Percentiles rank a stretch among this genome's conserved stretches.
Conservation (phyloP, 2,888 invertebrate genomes). For the Drosophila gaucha region DNA sequence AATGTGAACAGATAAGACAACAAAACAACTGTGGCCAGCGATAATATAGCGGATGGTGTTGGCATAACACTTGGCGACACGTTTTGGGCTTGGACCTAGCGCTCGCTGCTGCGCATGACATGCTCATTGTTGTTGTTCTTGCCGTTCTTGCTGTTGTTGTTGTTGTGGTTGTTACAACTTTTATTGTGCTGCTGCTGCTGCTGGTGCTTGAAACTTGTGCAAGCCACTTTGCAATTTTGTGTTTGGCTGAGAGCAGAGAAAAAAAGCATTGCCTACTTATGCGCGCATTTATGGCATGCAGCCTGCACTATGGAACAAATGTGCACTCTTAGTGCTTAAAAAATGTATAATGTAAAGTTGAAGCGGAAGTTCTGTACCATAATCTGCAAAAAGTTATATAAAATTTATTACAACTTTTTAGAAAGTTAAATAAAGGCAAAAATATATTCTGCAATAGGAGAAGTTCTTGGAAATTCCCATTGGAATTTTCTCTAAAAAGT, state of each 20-base stretch:
- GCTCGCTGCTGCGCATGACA: conserved; percentile 68
- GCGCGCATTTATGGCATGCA: conserved; percentile 30
- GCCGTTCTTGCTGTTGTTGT: conserved; percentile 19
- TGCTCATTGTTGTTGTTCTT: conserved; percentile 29
- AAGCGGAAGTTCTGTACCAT: conserved; percentile 2
- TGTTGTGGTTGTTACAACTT: conserved; percentile 22
- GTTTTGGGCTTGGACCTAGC: conserved; percentile 66
- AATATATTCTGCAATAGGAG: no score
- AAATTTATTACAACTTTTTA: not conserved
- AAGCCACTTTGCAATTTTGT: conserved; percentile 41
- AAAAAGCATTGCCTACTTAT: conserved; percentile 52
- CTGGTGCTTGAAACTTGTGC: conserved; percentile 35
- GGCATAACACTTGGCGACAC: conserved; percentile 72
- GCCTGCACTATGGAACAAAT: conserved; percentile 7
- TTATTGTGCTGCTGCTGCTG: conserved; percentile 25
- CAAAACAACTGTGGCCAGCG: conserved; percentile 72
- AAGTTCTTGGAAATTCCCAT: not conserved
- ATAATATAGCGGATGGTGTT: conserved; percentile 67
- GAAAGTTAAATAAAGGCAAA: no score
- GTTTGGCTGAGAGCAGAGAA: conserved; percentile 1
- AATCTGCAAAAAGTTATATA: not conserved
- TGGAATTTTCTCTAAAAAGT: not conserved
- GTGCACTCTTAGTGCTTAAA: not conserved
- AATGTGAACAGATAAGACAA: conserved; percentile 68
- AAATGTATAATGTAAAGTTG: conserved; percentile 1